Evolutionary conservation across 2,113 vertebrate species (phyloP).

Genomic region (Agelaius phoeniceus): DNA sequence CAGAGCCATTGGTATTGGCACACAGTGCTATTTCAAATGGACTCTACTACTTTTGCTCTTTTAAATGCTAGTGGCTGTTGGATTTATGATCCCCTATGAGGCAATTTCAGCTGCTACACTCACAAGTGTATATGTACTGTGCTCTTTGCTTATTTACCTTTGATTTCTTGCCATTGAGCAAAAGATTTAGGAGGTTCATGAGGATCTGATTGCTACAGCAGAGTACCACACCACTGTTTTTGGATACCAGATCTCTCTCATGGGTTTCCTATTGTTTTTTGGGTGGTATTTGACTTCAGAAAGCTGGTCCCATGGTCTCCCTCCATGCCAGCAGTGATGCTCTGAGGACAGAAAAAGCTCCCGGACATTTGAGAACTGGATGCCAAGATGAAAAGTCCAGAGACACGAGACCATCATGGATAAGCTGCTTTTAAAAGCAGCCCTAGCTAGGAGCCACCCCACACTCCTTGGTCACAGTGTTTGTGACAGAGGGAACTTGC

Average conservation of each 20-base stretch:
- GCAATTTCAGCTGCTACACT: neutral
- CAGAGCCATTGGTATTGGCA: neutral
- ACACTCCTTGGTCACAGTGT: fast-evolving
- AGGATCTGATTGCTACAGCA: neutral
- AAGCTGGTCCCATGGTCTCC: neutral
- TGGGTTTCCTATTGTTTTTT: neutral
- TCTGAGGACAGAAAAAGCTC: neutral
- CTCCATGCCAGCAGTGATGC: neutral
- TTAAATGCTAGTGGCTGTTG: neutral
- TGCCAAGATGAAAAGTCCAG: neutral
- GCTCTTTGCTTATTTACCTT: neutral
- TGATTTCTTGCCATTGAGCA: neutral
- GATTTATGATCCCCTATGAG: neutral
- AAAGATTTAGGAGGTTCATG: neutral
- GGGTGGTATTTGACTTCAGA: neutral
- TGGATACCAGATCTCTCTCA: neutral
- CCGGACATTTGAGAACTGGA: neutral
- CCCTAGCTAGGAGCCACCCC: neutral
- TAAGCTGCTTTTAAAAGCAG: neutral
- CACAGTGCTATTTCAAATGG: neutral
- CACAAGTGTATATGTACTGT: neutral
- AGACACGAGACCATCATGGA: neutral
- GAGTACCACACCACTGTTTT: neutral
- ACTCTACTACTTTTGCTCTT: neutral
- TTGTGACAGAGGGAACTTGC: neutral